Percentiles rank a stretch among this genome's conserved stretches.
Evolutionary conservation across 2,888 invertebrate genomes (phyloP).

Genomic region (Pammene aurita): DNA sequence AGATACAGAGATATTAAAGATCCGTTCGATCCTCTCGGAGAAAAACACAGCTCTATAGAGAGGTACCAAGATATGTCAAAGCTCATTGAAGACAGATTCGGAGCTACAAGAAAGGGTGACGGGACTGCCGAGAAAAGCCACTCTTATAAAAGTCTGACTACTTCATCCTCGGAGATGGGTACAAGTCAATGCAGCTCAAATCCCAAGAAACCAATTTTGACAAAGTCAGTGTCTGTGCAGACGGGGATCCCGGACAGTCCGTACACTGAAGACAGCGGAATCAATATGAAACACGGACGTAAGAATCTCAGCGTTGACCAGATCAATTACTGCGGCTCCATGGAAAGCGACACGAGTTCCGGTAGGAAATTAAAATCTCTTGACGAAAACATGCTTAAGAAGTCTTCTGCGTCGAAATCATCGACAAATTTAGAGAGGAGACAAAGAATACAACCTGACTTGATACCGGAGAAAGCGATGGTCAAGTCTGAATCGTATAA

Average conservation of each 20-base stretch:
- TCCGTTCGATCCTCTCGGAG: slow-evolving; percentile 84
- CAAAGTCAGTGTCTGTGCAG: slow-evolving; percentile 80
- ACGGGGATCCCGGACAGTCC: slow-evolving; percentile 79
- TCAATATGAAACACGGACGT: slow-evolving; percentile 76
- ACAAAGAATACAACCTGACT: slow-evolving; percentile 80
- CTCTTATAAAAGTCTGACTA: slow-evolving; percentile 79
- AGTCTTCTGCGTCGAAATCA: slow-evolving; percentile 74
- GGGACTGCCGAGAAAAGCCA: slow-evolving; percentile 78
- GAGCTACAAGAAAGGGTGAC: slow-evolving; percentile 75
- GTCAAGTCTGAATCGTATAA: slow-evolving; percentile 79
- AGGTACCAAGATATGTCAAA: slow-evolving; percentile 89
- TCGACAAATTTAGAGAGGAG: slow-evolving; percentile 77
- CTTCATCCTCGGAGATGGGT: slow-evolving; percentile 82
- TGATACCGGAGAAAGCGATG: slow-evolving; percentile 79
- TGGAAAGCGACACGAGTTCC: slow-evolving; percentile 79
- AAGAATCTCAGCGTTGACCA: slow-evolving; percentile 80
- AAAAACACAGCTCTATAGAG: slow-evolving; percentile 87
- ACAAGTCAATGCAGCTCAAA: slow-evolving; percentile 78
- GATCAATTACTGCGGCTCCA: slow-evolving; percentile 80
- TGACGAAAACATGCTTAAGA: slow-evolving; percentile 79
- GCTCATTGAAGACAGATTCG: slow-evolving; percentile 86
- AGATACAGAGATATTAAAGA: slow-evolving; percentile 77
- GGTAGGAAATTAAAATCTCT: slow-evolving; percentile 77
- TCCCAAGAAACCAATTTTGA: slow-evolving; percentile 77
- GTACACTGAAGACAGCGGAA: slow-evolving; percentile 66